phyloP scores from a whole-genome alignment of 2,888 invertebrate species.

The Scotopteryx bipunctaria region DNA sequence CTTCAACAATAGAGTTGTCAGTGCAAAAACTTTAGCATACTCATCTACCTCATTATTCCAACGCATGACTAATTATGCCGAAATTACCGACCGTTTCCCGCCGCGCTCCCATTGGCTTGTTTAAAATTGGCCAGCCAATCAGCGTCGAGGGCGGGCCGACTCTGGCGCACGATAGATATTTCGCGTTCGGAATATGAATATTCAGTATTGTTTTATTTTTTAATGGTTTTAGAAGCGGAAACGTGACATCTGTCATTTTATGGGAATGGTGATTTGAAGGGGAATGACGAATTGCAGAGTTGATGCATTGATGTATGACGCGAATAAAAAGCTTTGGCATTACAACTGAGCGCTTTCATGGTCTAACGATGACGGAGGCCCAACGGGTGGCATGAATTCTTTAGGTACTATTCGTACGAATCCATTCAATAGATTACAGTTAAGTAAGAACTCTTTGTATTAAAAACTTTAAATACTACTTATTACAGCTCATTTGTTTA shows the following conservation, averaged over 20 bases:
- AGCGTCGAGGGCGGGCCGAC: slow-evolving; percentile 69
- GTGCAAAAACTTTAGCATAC: slow-evolving; percentile 36
- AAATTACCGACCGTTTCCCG: slow-evolving; percentile 68
- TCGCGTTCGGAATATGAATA: slow-evolving; percentile 63
- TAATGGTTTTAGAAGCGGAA: slow-evolving; percentile 29
- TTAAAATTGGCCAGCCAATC: slow-evolving; percentile 71
- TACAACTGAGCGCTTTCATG: too few species aligned
- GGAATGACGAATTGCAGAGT: slow-evolving; percentile 7
- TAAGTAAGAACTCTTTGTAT: background rate
- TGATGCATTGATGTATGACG: background rate
- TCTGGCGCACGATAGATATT: slow-evolving; percentile 68
- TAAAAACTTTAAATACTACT: too few species aligned
- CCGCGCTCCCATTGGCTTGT: slow-evolving; percentile 65
- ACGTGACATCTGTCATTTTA: slow-evolving; percentile 38
- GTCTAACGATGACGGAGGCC: too few species aligned
- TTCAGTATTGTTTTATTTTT: slow-evolving; percentile 39
- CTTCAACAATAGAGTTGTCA: slow-evolving; percentile 42
- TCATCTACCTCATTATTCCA: slow-evolving; percentile 52
- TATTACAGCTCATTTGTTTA: background rate
- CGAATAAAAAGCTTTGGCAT: too few species aligned
- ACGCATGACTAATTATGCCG: slow-evolving; percentile 81
- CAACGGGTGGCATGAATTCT: too few species aligned
- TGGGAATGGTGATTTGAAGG: slow-evolving; percentile 20
- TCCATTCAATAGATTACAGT: background rate
- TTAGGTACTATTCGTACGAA: too few species aligned